These are phyloP conservation scores for Sebastolobus altivelis DNA, from an alignment of 2,797 vertebrate genomes.

Conservation along the genomic window DNA sequence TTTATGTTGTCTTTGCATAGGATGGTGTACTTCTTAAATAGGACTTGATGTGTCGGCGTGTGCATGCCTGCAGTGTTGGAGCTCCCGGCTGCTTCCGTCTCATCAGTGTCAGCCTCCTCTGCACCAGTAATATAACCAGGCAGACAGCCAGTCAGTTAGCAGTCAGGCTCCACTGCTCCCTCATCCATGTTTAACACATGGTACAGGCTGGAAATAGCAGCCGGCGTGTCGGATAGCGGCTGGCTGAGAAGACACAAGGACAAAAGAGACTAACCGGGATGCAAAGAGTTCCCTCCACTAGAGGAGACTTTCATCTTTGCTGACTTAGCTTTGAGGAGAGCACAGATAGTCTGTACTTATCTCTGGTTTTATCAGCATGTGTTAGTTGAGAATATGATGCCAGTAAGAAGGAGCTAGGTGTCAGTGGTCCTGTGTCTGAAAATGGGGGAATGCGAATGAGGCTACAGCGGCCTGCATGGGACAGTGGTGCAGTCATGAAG, in stretches of 20 bases:
- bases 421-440: slow-evolving; percentile 37
- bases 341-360: slow-evolving; percentile 40
- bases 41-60: slow-evolving; percentile 42
- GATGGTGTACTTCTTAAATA: slow-evolving; percentile 54
- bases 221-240: slow-evolving; percentile 71
- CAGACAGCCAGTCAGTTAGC: slow-evolving; percentile 68
- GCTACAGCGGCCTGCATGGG: slow-evolving; percentile 76
- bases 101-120: slow-evolving; percentile 73
- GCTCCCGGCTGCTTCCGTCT: slow-evolving; percentile 62
- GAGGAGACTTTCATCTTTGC: slow-evolving; percentile 58
- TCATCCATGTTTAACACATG: slow-evolving; percentile 83
- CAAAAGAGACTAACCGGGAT: slow-evolving; percentile 48
- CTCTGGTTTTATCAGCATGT: slow-evolving; percentile 34
- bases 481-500: slow-evolving; percentile 81
- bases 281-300: slow-evolving; percentile 52
- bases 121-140: slow-evolving; percentile 71
- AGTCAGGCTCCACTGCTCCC: slow-evolving; percentile 72
- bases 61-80: slow-evolving; percentile 68
- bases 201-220: slow-evolving; percentile 81
- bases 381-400: slow-evolving; percentile 29
- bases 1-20: slow-evolving; percentile 21
- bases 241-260: slow-evolving; percentile 56
- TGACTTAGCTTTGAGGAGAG: slow-evolving; percentile 53
- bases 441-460: slow-evolving; percentile 55
- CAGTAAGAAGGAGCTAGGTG: slow-evolving; percentile 22